Percentiles rank a stretch among this genome's conserved stretches.
These are phyloP conservation scores for Glandiceps talaboti DNA, from an alignment of 53 echinoderm and acorn worm genomes.

Conservation along the genomic window DNA sequence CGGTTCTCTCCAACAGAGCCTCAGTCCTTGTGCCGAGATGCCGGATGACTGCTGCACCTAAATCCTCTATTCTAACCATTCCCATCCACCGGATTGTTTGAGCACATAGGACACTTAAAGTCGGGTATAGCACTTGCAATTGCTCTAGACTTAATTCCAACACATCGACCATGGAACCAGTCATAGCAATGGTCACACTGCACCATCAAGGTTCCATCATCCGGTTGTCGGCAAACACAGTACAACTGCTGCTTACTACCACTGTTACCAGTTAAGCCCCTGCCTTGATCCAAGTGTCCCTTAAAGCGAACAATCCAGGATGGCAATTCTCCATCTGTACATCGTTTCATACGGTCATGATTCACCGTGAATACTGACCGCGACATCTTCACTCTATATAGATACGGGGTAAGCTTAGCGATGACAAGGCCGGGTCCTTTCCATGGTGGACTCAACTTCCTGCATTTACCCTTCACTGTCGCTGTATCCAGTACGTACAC, in stretches of 20 bases:
- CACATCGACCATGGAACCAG: conserved; percentile 18
- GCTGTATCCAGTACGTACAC: conserved; percentile 17
- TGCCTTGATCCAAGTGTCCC: background rate
- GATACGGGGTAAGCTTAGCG: conserved; percentile 11
- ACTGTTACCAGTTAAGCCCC: background rate
- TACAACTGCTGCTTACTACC: background rate
- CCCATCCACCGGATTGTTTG: too few relatives aligned
- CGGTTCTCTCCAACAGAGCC: too few relatives aligned
- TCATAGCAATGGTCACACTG: conserved; percentile 17
- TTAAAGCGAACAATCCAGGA: conserved; percentile 1
- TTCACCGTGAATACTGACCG: conserved; percentile 21
- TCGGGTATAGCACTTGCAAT: too few relatives aligned
- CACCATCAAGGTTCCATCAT: conserved; percentile 15
- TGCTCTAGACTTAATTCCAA: too few relatives aligned
- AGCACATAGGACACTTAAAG: too few relatives aligned
- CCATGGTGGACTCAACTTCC: conserved; percentile 27
- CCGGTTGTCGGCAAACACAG: conserved; percentile 12
- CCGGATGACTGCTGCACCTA: too few relatives aligned
- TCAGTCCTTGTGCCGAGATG: too few relatives aligned
- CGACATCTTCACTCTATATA: conserved; percentile 18
- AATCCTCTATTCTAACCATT: too few relatives aligned
- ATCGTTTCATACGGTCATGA: conserved; percentile 29
- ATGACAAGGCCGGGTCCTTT: conserved; percentile 26
- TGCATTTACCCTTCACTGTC: conserved; percentile 17
- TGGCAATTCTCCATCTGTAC: conserved; percentile 8